These are phyloP conservation scores for Eupithecia vulgata DNA, from an alignment of 2,888 invertebrate genomes.

Conservation along the genomic window DNA sequence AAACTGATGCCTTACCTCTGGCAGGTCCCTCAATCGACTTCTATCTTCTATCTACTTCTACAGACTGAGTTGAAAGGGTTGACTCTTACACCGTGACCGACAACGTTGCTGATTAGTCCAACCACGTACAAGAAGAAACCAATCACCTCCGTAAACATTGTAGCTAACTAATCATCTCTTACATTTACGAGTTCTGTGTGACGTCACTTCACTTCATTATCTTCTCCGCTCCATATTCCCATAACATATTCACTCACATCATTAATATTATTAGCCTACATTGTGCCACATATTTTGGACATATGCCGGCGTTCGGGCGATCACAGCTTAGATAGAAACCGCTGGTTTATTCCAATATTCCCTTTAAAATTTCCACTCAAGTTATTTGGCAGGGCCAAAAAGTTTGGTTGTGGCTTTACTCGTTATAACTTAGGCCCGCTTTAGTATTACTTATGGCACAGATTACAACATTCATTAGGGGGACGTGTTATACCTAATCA, in stretches of 20 bases:
- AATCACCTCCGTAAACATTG: neutral
- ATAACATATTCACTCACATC: conserved; percentile 36
- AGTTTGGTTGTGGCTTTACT: neutral
- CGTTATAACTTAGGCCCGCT: neutral
- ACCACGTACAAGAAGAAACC: neutral
- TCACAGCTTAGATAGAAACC: conserved; percentile 15
- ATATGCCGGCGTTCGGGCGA: conserved; percentile 40
- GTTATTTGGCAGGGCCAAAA: neutral
- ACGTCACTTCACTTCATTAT: conserved; percentile 12
- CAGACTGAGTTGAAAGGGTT: neutral
- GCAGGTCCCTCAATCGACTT: too few relatives aligned
- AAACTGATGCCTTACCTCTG: neutral
- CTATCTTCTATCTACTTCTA: neutral
- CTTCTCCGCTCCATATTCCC: conserved; percentile 32
- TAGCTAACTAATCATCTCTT: neutral
- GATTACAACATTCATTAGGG: too few relatives aligned
- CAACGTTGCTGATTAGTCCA: neutral
- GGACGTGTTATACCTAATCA: neutral
- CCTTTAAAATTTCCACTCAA: neutral
- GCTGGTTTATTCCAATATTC: neutral
- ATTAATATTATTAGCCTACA: conserved; percentile 45
- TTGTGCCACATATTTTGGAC: conserved; percentile 41
- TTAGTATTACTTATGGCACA: too few relatives aligned
- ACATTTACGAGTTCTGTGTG: neutral
- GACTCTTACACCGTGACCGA: neutral